Evolutionary conservation across 2,797 vertebrate genomes (phyloP).

Genomic region (Sarcoramphus papa): DNA sequence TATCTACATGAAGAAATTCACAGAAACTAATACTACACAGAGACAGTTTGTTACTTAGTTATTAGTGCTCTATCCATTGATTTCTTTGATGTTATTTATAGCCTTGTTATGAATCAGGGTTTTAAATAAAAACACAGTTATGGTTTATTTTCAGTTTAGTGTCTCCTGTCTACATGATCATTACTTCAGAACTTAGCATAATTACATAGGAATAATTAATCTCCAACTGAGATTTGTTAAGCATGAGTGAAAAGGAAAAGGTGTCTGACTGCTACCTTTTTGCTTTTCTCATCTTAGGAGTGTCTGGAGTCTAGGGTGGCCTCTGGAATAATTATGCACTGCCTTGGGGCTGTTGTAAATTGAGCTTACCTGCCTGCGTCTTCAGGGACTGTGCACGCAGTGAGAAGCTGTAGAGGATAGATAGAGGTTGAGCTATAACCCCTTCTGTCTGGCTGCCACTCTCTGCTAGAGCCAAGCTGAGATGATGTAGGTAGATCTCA

Average conservation of each 20-base stretch:
- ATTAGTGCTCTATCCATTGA: neutral
- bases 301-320: neutral
- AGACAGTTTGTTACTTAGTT: neutral
- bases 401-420: neutral
- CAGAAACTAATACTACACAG: neutral
- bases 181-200: neutral
- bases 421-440: neutral
- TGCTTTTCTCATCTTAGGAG: neutral
- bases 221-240: neutral
- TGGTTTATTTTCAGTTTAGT: neutral
- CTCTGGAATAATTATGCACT: neutral
- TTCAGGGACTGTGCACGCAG: neutral
- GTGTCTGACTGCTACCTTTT: neutral
- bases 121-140: neutral
- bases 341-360: neutral
- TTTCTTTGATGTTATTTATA: conserved; percentile 11
- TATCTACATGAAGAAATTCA: neutral
- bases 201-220: neutral
- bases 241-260: neutral
- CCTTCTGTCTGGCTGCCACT: neutral
- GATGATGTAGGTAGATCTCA: neutral
- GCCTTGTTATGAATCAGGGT: neutral
- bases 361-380: neutral
- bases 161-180: neutral
- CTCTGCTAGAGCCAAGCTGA: neutral